Percentiles rank a stretch among this genome's conserved stretches.
Conservation (phyloP, 2,797 vertebrate genomes). For the Bradypodion pumilum region DNA sequence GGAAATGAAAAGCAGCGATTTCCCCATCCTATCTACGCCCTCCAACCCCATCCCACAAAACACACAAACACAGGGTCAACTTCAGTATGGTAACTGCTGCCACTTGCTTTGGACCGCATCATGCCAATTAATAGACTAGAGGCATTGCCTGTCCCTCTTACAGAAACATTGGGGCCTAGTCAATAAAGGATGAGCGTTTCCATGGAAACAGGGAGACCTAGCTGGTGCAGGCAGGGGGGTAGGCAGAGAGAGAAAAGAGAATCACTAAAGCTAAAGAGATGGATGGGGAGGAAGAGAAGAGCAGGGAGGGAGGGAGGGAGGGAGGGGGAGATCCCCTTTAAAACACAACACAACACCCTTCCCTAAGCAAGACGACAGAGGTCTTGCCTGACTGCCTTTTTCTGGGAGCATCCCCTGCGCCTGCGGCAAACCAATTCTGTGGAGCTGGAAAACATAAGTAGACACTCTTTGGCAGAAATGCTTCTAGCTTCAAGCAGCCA, state of each 20-base stretch:
- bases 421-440: too few relatives aligned
- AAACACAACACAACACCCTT: background rate
- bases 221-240: constrained; percentile 19
- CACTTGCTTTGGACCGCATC: constrained; percentile 1
- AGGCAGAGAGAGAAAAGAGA: background rate
- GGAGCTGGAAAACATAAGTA: too few relatives aligned
- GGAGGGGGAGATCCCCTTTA: too few relatives aligned
- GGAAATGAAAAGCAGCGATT: background rate
- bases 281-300: background rate
- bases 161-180: constrained; percentile 76
- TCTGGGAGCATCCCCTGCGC: too few relatives aligned
- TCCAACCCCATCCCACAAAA: fast-evolving
- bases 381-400: too few relatives aligned
- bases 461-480: background rate
- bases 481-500: background rate
- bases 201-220: constrained; percentile 64
- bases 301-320: background rate
- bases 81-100: constrained; percentile 47
- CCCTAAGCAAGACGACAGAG: background rate
- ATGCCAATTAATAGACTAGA: constrained; percentile 76
- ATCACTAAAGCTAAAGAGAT: constrained; percentile 18
- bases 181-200: constrained; percentile 74
- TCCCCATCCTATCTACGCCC: fast-evolving
- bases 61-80: background rate
- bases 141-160: constrained; percentile 83